These are phyloP conservation scores for Saccopteryx leptura DNA, from an alignment of 2,113 vertebrate genomes.

Conservation along the genomic window DNA sequence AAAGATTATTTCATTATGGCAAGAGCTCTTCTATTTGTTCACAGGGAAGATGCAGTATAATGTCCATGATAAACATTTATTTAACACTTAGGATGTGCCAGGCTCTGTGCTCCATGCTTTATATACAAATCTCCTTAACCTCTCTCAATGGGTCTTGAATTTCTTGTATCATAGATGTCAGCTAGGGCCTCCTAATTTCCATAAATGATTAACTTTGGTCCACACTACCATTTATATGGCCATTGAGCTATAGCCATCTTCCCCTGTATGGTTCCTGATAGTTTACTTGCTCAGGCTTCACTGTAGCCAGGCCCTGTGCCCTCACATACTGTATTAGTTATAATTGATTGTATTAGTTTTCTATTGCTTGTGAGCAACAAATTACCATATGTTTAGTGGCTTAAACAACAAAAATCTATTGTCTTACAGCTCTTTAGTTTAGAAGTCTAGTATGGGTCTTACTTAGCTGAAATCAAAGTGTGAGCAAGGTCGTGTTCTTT, in stretches of 20 bases:
- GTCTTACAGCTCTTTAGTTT: background rate
- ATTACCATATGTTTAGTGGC: accelerated
- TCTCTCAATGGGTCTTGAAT: background rate
- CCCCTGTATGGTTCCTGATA: accelerated
- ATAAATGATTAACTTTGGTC: accelerated
- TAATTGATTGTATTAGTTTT: background rate
- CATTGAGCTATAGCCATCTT: accelerated
- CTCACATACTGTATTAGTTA: accelerated
- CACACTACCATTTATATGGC: background rate
- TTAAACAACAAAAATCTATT: background rate
- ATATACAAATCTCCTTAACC: background rate
- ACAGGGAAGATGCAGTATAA: background rate
- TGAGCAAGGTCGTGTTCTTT: background rate
- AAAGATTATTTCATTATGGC: background rate
- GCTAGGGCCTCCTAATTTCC: background rate
- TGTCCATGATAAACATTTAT: background rate
- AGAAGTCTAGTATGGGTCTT: background rate
- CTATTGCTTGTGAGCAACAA: background rate
- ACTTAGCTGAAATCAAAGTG: background rate
- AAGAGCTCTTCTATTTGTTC: background rate
- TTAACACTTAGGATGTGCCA: background rate
- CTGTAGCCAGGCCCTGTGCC: background rate
- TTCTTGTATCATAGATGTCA: background rate
- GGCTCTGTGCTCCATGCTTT: background rate
- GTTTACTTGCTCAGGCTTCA: background rate